These are phyloP conservation scores for Lasiurus borealis DNA, from an alignment of 2,113 vertebrate genomes.

Conservation along the genomic window DNA sequence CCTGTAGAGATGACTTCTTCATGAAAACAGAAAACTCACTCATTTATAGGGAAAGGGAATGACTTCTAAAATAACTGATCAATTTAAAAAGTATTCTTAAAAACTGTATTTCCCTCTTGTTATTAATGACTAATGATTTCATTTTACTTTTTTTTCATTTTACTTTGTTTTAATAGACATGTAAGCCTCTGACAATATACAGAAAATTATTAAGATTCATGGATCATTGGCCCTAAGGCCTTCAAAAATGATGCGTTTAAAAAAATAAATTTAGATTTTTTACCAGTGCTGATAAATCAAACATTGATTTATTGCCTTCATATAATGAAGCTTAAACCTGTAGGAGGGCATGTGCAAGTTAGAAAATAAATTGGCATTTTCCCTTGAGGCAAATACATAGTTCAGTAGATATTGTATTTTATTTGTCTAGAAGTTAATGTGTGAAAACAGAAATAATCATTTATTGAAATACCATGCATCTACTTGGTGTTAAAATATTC, in stretches of 20 bases:
- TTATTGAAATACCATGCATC: background rate
- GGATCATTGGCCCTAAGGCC: background rate
- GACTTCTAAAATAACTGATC: background rate
- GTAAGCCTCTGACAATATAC: background rate
- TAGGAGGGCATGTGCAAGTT: background rate
- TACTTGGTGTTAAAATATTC: background rate
- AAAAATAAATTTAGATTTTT: conserved; percentile 20
- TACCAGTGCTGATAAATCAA: background rate
- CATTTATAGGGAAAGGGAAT: conserved; percentile 1
- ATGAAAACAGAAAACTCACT: background rate
- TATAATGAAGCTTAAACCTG: background rate
- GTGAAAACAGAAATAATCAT: conserved; percentile 10
- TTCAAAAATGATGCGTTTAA: conserved; percentile 3
- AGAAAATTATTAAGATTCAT: conserved; percentile 1
- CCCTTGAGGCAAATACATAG: background rate
- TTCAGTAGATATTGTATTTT: background rate
- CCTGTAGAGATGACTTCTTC: background rate
- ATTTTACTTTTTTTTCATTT: conserved; percentile 29
- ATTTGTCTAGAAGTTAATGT: conserved; percentile 5
- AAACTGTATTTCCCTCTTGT: background rate
- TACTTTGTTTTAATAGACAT: background rate
- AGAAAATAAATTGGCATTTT: background rate
- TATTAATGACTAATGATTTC: background rate
- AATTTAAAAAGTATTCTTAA: background rate
- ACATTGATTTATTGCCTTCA: background rate